phyloP scores from a whole-genome alignment of 2,113 vertebrate species.

The Antigone vipio region DNA sequence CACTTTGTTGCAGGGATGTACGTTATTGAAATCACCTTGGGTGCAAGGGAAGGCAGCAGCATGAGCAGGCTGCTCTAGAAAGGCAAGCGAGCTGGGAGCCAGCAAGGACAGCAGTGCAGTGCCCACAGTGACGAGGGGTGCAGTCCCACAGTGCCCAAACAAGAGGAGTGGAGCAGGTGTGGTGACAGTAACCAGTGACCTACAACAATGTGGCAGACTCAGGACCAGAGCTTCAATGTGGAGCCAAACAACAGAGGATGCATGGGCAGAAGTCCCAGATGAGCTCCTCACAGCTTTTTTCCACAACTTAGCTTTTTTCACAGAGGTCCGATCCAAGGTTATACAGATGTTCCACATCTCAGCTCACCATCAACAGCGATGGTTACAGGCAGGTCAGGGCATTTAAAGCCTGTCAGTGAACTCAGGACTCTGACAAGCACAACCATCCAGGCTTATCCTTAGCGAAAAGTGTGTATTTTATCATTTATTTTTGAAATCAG shows the following conservation, averaged over 20 bases:
- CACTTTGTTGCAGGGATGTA: neutral
- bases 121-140: neutral
- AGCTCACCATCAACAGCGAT: fast-evolving
- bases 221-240: neutral
- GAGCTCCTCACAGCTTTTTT: neutral
- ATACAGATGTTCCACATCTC: neutral
- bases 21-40: neutral
- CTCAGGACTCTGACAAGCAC: neutral
- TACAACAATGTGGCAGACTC: neutral
- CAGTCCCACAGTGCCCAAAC: neutral
- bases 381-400: neutral
- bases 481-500: neutral
- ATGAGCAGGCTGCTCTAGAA: neutral
- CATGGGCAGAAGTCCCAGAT: neutral
- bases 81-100: neutral
- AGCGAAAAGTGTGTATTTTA: neutral
- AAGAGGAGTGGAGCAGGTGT: fast-evolving
- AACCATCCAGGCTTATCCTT: neutral
- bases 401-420: neutral
- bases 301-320: neutral
- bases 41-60: neutral
- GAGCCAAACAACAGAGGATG: neutral
- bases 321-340: neutral
- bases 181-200: neutral
- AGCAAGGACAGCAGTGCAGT: neutral